Evolutionary conservation across 64 coral and sea anemone genomes (phyloP).

Genomic region (Stylophora pistillata): DNA sequence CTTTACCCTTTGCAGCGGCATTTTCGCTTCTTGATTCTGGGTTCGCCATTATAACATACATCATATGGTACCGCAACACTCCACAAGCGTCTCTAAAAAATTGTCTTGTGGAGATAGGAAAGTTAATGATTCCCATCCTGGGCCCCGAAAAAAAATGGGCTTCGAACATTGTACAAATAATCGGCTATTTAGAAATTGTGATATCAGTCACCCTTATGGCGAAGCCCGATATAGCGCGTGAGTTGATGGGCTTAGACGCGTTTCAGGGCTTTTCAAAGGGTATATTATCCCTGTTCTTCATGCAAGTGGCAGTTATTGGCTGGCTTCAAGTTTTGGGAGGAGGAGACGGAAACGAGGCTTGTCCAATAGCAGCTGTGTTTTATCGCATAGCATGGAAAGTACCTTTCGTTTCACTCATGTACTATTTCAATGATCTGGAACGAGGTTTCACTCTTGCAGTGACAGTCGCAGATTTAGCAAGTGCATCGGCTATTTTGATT

Average conservation of each 20-base stretch:
- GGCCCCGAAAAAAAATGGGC: background rate
- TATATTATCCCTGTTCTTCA: conserved; percentile 1
- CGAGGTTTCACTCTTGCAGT: conserved; percentile 21
- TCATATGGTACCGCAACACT: conserved; percentile 36
- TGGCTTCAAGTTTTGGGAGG: conserved; percentile 31
- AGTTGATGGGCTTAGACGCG: conserved; percentile 7
- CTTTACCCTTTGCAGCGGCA: background rate
- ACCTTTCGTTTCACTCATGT: conserved; percentile 18
- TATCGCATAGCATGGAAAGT: conserved; percentile 28
- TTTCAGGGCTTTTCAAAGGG: conserved; percentile 4
- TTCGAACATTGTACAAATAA: background rate
- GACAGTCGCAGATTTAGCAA: background rate
- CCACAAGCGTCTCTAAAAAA: conserved; percentile 5
- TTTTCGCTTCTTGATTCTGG: background rate
- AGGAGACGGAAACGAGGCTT: conserved; percentile 11
- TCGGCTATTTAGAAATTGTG: conserved; percentile 15
- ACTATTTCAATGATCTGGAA: conserved; percentile 10
- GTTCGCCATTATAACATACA: conserved; percentile 34
- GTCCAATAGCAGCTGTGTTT: conserved; percentile 37
- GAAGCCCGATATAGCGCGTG: conserved; percentile 14
- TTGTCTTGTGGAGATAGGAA: conserved; percentile 6
- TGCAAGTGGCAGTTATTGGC: background rate
- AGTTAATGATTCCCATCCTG: background rate
- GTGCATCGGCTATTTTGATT: background rate
- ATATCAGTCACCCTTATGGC: conserved; percentile 2